Base-by-base conservation (phyloP, 2,113 vertebrate genomes). In the Oncorhynchus gorbuscha region DNA sequence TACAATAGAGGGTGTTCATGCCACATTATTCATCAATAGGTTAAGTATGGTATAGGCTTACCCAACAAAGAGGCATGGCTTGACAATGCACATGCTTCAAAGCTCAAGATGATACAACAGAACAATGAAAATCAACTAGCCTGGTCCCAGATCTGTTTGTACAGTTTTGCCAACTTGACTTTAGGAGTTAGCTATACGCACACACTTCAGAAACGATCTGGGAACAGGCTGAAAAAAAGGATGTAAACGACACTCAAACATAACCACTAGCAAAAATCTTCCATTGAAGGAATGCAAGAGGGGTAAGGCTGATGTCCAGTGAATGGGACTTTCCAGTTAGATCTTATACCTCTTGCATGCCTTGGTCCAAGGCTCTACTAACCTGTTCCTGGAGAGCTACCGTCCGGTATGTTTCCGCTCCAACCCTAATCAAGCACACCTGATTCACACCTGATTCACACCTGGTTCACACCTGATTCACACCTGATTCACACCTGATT, bases 261-360 rank as follows among this genome's bases (percentile, higher is more conserved):
- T 62, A n/a, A 24, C 59, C 59, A 62, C 18, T 22, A 24, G n/a
- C 55, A 18, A 88, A 84, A 86, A 88, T 84, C 28, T 81, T 2
- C 71, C 12, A 76, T 12, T 73, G 75, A 79, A 93, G 90, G 87
- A 85, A 93, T 93, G 90, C 90, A 93, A 89, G 85, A 93, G 92
- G 90, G 24, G 76, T 86, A 89, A 89, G 78, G 28, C 24, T 35
- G 8, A 35, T 79, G 5, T 48, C 70, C 24, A 48, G n/a, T 4
- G 58, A 55, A 11, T 24, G 1, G 2, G 2, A 81, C 80, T 83
- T 55, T 18, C 14, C 14, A 55, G 51, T 14, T 55, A 18, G 16
- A 55, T 18, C 13, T 16, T 92, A 85, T 85, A 83, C 86, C 86
- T 92, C 88, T 86, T 88, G 92, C 91, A 90, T 91, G 89, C 87